Conservation (phyloP, 2,113 vertebrate genomes). For the Halcyon malimbica region DNA sequence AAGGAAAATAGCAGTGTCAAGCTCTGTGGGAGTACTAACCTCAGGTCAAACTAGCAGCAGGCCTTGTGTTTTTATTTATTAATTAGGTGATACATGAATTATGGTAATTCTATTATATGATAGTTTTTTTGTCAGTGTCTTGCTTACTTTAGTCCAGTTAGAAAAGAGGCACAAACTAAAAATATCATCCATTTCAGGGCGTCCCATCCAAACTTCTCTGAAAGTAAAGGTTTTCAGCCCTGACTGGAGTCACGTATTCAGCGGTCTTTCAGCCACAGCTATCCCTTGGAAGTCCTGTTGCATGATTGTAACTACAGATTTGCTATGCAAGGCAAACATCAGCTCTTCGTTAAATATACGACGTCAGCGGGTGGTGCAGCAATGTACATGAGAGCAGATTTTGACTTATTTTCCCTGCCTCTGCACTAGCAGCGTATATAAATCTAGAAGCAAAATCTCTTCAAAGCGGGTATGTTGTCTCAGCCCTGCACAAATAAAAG, state of each 20-base stretch:
- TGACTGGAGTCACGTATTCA: accelerated
- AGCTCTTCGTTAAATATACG: neutral
- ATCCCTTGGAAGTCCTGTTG: neutral
- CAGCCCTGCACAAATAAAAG: neutral
- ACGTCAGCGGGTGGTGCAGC: neutral
- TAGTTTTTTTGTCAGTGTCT: neutral
- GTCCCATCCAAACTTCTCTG: neutral
- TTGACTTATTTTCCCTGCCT: slow-evolving; percentile 14
- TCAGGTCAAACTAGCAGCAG: neutral
- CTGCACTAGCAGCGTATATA: neutral
- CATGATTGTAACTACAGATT: neutral
- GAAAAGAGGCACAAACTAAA: neutral
- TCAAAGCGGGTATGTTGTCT: neutral
- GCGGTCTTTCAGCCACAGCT: neutral
- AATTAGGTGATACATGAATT: neutral
- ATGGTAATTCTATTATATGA: neutral
- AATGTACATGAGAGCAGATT: neutral
- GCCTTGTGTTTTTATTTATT: neutral
- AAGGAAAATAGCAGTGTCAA: neutral
- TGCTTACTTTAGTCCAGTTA: neutral
- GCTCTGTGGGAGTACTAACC: neutral
- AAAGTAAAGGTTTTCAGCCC: neutral
- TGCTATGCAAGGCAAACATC: neutral
- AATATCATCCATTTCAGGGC: neutral
- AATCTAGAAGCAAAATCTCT: neutral